Evolutionary conservation across 2,797 vertebrate species (phyloP).

Genomic region (Anguilla pacifica): DNA sequence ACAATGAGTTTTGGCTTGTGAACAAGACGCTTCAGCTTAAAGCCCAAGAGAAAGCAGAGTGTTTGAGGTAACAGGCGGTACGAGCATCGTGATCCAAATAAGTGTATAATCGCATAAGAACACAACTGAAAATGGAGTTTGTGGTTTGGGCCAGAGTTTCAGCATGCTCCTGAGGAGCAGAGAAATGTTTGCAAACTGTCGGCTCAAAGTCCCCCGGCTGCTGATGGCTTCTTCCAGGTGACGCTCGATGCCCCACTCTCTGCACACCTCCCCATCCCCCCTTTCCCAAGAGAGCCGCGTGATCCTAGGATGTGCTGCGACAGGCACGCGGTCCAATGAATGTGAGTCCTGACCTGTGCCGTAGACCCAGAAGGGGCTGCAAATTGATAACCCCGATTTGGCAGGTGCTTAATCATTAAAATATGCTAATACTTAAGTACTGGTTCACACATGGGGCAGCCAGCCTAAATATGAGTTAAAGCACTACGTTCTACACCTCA

Average conservation of each 20-base stretch:
- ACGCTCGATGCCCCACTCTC: background rate
- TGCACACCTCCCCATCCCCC: background rate
- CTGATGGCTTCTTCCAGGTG: background rate
- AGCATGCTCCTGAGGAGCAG: background rate
- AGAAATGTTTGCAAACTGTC: background rate
- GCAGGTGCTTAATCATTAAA: background rate
- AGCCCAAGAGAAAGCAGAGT: background rate
- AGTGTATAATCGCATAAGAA: background rate
- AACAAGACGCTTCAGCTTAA: background rate
- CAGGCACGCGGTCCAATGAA: background rate
- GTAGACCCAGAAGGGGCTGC: background rate
- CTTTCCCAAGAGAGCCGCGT: background rate
- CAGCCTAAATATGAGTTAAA: background rate
- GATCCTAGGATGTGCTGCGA: background rate
- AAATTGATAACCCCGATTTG: background rate
- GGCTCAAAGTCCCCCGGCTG: background rate
- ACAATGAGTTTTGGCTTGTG: background rate
- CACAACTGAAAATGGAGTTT: background rate
- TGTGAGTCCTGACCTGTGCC: background rate
- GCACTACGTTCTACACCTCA: background rate
- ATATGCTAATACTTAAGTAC: background rate
- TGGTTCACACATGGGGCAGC: background rate
- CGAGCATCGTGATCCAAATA: background rate
- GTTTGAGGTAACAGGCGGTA: background rate
- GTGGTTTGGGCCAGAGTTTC: background rate